These are phyloP conservation scores for Tromatobia lineatoria DNA, from an alignment of 2,888 invertebrate genomes.

Conservation along the genomic window DNA sequence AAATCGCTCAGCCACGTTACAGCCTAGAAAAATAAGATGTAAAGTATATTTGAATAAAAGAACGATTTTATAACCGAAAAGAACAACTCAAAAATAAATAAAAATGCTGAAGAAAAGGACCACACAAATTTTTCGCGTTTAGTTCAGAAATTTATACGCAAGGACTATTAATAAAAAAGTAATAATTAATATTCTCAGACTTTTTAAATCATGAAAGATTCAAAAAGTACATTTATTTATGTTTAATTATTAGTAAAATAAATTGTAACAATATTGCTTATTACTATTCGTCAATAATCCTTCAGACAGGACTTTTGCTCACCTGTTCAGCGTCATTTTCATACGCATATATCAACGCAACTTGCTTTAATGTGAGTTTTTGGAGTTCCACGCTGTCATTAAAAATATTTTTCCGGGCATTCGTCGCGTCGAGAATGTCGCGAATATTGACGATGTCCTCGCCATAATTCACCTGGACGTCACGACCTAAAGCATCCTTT, in stretches of 20 bases:
- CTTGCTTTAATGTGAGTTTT: slow-evolving; percentile 92
- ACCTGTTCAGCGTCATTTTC: slow-evolving; percentile 92
- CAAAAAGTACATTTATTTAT: not conserved
- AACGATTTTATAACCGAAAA: not conserved
- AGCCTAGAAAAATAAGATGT: slow-evolving; percentile 85
- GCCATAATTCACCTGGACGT: slow-evolving; percentile 90
- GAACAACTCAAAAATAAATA: not conserved
- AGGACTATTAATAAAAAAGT: not conserved
- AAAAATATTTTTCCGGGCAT: slow-evolving; percentile 90
- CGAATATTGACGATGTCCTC: slow-evolving; percentile 91
- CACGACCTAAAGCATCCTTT: slow-evolving; percentile 91
- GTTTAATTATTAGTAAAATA: slow-evolving; percentile 1
- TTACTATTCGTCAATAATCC: not conserved
- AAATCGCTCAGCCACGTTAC: slow-evolving; percentile 92
- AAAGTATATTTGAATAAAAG: not conserved
- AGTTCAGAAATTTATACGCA: not conserved
- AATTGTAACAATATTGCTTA: not conserved
- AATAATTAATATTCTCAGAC: not conserved
- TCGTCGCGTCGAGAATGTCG: slow-evolving; percentile 90
- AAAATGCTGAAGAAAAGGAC: not conserved
- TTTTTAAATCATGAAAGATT: too few relatives aligned
- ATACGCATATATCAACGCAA: slow-evolving; percentile 91
- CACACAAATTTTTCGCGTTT: not conserved
- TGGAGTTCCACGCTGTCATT: slow-evolving; percentile 92
- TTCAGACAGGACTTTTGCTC: slow-evolving; percentile 37